phyloP scores from a whole-genome alignment of 2,888 invertebrate species.

The Dasypogon diadema region DNA sequence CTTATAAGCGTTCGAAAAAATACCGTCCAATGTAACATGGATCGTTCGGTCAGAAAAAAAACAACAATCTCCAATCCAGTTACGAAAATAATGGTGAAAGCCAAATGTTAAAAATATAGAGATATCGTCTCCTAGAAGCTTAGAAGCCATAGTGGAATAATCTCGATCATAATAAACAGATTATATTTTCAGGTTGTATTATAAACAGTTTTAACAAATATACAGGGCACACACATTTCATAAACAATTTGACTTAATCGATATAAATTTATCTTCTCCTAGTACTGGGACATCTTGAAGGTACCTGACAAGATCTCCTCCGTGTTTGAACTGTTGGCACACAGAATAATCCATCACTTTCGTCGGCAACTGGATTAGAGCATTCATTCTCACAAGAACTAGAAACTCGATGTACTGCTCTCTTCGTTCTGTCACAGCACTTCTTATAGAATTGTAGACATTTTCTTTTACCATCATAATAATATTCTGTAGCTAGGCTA shows the following conservation, averaged over 20 bases:
- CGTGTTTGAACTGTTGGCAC: background rate
- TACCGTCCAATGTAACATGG: too few relatives aligned
- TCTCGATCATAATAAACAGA: background rate
- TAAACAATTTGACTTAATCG: background rate
- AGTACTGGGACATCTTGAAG: background rate
- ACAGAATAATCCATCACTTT: conserved; percentile 8
- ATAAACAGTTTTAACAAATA: background rate
- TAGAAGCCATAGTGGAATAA: too few relatives aligned
- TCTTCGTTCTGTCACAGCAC: background rate
- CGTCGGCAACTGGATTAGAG: background rate
- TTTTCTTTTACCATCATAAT: background rate
- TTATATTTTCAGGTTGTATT: background rate
- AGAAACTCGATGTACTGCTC: background rate
- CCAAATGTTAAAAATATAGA: too few relatives aligned
- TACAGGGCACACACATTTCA: background rate
- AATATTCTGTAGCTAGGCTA: background rate
- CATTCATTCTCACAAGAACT: background rate
- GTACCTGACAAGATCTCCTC: background rate
- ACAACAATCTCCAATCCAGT: too few relatives aligned
- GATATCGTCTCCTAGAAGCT: too few relatives aligned
- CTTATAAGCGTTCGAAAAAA: too few relatives aligned
- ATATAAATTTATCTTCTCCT: background rate
- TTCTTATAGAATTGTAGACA: background rate
- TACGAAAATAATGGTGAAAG: too few relatives aligned
- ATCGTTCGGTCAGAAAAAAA: too few relatives aligned